These are phyloP conservation scores for Nycticebus coucang DNA, from an alignment of 2,113 vertebrate species.

Conservation along the genomic window DNA sequence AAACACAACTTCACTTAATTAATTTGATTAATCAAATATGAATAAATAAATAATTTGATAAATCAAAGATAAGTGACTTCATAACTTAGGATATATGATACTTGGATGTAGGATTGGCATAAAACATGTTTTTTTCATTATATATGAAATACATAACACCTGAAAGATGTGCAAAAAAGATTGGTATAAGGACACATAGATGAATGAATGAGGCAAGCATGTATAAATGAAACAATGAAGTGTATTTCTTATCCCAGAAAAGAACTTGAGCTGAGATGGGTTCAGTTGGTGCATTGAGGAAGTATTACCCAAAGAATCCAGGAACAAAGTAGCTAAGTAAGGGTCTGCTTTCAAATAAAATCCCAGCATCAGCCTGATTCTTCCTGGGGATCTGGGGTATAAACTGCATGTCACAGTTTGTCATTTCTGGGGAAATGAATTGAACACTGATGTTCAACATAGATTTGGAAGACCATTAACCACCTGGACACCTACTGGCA, in stretches of 20 bases:
- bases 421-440: neutral
- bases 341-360: neutral
- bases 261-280: neutral
- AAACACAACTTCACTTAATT: neutral
- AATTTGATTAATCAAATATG: neutral
- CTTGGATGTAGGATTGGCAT: neutral
- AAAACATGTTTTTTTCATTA: neutral
- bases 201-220: neutral
- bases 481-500: neutral
- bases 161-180: neutral
- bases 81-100: neutral
- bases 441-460: neutral
- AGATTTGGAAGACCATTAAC: neutral
- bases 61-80: neutral
- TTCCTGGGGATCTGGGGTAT: too few relatives aligned
- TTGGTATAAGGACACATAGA: neutral
- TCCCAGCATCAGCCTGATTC: neutral
- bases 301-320: neutral
- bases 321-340: neutral
- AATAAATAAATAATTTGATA: slow-evolving; percentile 7
- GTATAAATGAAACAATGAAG: neutral
- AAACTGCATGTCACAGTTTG: neutral
- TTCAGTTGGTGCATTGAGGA: neutral
- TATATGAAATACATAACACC: neutral
- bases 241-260: neutral